A percentile compares a stretch with the other conserved stretches of the same genome.
Evolutionary conservation across 2,888 invertebrate species (phyloP).

Genomic region (Hypsopygia costalis): DNA sequence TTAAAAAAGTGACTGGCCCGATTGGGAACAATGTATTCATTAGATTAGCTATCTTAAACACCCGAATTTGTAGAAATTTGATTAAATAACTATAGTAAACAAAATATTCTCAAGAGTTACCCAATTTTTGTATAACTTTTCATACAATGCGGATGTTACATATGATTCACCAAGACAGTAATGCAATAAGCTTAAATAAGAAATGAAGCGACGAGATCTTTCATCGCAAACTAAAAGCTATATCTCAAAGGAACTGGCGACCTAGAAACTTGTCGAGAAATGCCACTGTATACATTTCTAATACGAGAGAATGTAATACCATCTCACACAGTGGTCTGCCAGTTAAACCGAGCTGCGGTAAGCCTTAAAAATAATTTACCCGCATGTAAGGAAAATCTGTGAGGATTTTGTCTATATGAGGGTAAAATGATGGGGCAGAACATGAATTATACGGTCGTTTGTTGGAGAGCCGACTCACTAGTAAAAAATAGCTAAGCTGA

Average conservation of each 20-base stretch:
- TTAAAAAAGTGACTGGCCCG: too few species aligned
- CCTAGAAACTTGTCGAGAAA: not conserved
- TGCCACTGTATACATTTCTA: conserved; percentile 5
- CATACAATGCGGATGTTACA: too few species aligned
- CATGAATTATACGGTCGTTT: conserved; percentile 47
- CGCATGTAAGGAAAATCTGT: conserved; percentile 37
- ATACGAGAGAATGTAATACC: conserved; percentile 3
- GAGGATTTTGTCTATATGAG: conserved; percentile 45
- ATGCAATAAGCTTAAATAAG: too few species aligned
- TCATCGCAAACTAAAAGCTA: not conserved
- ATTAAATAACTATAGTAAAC: too few species aligned
- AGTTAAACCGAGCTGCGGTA: conserved; percentile 12
- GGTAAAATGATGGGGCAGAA: conserved; percentile 45
- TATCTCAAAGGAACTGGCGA: not conserved
- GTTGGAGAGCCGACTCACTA: conserved; percentile 21
- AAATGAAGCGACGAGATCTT: not conserved
- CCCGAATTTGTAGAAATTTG: too few species aligned
- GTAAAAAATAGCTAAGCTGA: conserved; percentile 14
- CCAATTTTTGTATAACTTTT: too few species aligned
- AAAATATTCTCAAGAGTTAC: too few species aligned
- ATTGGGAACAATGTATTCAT: too few species aligned
- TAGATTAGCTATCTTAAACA: too few species aligned
- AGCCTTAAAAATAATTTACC: conserved; percentile 37
- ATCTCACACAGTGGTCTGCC: conserved; percentile 9
- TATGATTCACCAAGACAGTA: too few species aligned